phyloP scores from a whole-genome alignment of 2,888 invertebrate genomes.

The Meganola albula region DNA sequence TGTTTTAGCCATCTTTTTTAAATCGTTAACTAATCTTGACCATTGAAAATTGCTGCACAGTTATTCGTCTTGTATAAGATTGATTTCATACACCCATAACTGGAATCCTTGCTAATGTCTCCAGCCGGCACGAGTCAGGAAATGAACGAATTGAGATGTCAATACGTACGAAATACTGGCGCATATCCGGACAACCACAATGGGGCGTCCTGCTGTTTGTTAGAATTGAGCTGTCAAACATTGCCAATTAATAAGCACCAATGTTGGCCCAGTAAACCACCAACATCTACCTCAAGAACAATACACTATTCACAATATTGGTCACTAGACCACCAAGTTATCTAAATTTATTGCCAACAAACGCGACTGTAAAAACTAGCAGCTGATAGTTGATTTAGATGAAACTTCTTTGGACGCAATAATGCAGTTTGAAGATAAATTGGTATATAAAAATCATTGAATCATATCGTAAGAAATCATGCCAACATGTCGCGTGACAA shows the following conservation, averaged over 20 bases:
- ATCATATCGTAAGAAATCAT: background rate
- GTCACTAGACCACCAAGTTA: conserved; percentile 14
- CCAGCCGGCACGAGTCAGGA: conserved; percentile 38
- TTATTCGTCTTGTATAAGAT: too few relatives aligned
- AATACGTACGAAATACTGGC: conserved; percentile 36
- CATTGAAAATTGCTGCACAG: too few relatives aligned
- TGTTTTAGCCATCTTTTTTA: too few relatives aligned
- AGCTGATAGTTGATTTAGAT: conserved; percentile 22
- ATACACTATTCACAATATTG: conserved; percentile 22
- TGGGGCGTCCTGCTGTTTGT: conserved; percentile 63
- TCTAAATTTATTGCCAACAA: background rate
- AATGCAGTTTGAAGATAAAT: background rate
- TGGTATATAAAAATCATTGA: conserved; percentile 1
- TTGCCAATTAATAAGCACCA: conserved; percentile 56
- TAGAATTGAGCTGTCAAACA: conserved; percentile 67
- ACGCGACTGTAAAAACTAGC: conserved; percentile 34
- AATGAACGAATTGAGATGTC: conserved; percentile 60
- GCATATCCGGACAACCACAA: conserved; percentile 52
- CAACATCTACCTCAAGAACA: conserved; percentile 22
- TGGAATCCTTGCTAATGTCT: background rate
- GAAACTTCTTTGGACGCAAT: background rate
- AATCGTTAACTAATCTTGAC: too few relatives aligned
- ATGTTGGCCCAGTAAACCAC: conserved; percentile 41
- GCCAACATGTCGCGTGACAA: background rate
- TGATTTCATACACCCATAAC: too few relatives aligned